These are phyloP conservation scores for Argyra leucocephala DNA, from an alignment of 2,888 invertebrate species.

Conservation along the genomic window DNA sequence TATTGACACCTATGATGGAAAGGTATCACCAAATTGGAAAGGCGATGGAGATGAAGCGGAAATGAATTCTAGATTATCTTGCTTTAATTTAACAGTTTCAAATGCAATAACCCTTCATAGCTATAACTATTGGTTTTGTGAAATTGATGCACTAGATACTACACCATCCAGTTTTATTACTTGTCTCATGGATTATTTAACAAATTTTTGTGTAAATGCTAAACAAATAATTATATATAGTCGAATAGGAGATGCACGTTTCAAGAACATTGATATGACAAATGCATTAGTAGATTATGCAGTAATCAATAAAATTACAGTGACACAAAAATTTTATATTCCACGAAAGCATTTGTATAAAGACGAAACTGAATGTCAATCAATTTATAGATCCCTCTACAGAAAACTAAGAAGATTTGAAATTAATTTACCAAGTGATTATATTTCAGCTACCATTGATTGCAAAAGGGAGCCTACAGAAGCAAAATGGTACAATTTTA, in stretches of 20 bases:
- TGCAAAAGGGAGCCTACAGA: neutral
- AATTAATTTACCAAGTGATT: conserved; percentile 9
- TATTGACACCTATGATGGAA: neutral
- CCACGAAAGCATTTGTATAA: neutral
- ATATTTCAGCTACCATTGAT: conserved; percentile 7
- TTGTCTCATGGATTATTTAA: conserved; percentile 5
- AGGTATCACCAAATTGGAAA: conserved; percentile 1
- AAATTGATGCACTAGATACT: neutral
- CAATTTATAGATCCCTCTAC: neutral
- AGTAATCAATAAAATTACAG: neutral
- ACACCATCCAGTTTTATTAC: conserved; percentile 7
- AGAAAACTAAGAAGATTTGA: conserved; percentile 9
- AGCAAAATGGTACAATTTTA: conserved; percentile 4
- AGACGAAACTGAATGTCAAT: conserved; percentile 2
- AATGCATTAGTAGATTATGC: conserved; percentile 9
- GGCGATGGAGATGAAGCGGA: neutral
- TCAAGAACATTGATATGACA: conserved; percentile 10
- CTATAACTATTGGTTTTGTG: conserved; percentile 9
- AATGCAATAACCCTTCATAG: neutral
- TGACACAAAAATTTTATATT: conserved; percentile 10
- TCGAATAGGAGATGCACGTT: neutral
- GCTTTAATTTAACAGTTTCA: conserved; percentile 4
- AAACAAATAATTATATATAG: conserved; percentile 8
- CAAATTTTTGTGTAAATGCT: neutral
- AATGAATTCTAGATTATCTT: neutral